Conservation (phyloP, 2,113 vertebrate species). For the Pteruthius melanotis region DNA sequence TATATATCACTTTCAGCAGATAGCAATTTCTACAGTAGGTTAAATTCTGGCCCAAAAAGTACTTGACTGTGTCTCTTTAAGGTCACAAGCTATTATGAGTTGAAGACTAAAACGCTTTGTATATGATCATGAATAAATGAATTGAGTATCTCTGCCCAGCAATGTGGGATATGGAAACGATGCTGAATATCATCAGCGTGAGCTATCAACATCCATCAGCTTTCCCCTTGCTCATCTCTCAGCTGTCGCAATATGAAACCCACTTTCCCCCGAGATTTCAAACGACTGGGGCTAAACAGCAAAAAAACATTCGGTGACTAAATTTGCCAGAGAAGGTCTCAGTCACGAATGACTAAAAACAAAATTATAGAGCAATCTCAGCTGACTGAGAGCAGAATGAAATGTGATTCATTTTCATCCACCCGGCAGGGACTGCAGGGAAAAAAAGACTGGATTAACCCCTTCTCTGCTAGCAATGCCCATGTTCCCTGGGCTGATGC, state of each 20-base stretch:
- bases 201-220: conserved; percentile 65
- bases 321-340: conserved; percentile 72
- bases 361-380: conserved; percentile 75
- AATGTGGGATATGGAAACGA: conserved; percentile 59
- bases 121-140: conserved; percentile 65
- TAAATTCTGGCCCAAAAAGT: conserved; percentile 42
- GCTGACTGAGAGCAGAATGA: conserved; percentile 70
- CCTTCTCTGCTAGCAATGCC: not conserved
- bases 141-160: conserved; percentile 45
- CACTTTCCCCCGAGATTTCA: conserved; percentile 50
- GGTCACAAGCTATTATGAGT: conserved; percentile 57
- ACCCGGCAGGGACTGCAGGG: conserved; percentile 36
- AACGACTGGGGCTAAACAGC: conserved; percentile 57
- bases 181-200: conserved; percentile 42
- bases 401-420: conserved; percentile 75
- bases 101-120: conserved; percentile 58
- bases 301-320: conserved; percentile 65
- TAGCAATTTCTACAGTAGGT: conserved; percentile 48
- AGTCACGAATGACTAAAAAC: conserved; percentile 76
- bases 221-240: conserved; percentile 63
- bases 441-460: conserved; percentile 34
- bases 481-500: not conserved
- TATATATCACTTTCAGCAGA: conserved; percentile 20
- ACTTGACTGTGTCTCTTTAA: conserved; percentile 62
- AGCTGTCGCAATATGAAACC: conserved; percentile 55